Conservation (phyloP, 2,888 invertebrate species). For the Polyommatus iphigenia region DNA sequence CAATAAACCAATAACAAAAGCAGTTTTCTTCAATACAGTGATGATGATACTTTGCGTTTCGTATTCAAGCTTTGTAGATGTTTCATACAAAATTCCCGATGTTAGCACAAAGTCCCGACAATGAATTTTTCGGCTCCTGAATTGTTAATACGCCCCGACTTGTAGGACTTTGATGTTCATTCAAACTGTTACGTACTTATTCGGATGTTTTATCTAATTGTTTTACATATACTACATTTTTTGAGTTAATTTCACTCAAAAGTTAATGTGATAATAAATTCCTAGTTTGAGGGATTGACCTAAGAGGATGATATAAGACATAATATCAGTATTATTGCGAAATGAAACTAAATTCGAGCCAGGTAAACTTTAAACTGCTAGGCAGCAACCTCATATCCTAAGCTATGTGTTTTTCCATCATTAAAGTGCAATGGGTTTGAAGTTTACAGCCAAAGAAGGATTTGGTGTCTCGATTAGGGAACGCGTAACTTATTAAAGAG, state of each 20-base stretch:
- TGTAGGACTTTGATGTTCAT: slow-evolving; percentile 6
- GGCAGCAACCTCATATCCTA: too few species aligned
- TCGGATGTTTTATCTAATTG: neutral
- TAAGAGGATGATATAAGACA: too few species aligned
- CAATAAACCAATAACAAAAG: too few species aligned
- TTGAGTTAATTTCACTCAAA: neutral
- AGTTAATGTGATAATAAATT: too few species aligned
- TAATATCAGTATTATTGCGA: too few species aligned
- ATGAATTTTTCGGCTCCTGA: slow-evolving; percentile 23
- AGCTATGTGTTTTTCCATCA: neutral
- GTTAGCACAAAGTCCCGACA: slow-evolving; percentile 19
- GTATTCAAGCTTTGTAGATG: slow-evolving; percentile 11
- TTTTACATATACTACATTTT: neutral
- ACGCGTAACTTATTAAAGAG: neutral
- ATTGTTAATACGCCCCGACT: slow-evolving; percentile 1
- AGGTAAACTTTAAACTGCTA: neutral
- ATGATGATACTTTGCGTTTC: neutral
- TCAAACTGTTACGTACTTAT: neutral
- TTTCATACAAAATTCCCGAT: slow-evolving; percentile 23
- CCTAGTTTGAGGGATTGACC: too few species aligned
- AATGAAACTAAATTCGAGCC: neutral
- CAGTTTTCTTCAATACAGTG: too few species aligned
- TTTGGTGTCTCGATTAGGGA: neutral
- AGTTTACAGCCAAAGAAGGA: neutral
- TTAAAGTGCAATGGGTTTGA: neutral